These are phyloP conservation scores for Bathynomus jamesi DNA, from an alignment of 1,140 invertebrate genomes.

Conservation along the genomic window DNA sequence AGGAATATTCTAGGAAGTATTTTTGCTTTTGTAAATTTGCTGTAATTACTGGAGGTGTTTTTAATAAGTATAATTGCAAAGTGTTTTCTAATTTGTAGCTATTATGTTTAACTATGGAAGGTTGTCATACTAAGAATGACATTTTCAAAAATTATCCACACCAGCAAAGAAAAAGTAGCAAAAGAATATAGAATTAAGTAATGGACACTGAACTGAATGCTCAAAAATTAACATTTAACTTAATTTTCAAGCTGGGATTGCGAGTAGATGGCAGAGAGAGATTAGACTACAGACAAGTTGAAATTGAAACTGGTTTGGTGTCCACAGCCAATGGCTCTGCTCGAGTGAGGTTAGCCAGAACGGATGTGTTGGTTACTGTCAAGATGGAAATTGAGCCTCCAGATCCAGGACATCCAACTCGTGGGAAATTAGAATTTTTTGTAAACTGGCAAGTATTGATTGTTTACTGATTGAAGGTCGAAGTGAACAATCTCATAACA, in stretches of 20 bases:
- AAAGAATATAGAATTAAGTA: not conserved
- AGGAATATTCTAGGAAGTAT: no score
- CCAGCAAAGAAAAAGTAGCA: no score
- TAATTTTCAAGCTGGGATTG: constrained; percentile 52
- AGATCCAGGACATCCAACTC: constrained; percentile 58
- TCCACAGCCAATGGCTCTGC: constrained; percentile 85
- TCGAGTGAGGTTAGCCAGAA: constrained; percentile 74
- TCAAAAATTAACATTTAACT: not conserved
- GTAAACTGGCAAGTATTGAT: constrained; percentile 74
- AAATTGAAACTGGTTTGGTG: constrained; percentile 81
- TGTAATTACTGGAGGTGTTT: no score
- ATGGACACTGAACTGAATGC: not conserved
- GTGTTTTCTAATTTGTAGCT: no score
- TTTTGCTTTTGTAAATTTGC: no score
- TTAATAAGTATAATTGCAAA: no score
- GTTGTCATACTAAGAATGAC: no score
- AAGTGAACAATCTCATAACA: no score
- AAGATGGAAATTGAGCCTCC: constrained; percentile 86
- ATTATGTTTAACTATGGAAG: no score
- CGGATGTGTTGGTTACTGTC: constrained; percentile 83
- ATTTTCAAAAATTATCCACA: no score
- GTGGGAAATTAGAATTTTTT: constrained; percentile 88
- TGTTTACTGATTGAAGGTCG: not conserved
- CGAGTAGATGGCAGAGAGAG: constrained; percentile 77
- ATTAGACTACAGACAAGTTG: constrained; percentile 78